These are phyloP conservation scores for Microdon myrmicae DNA, from an alignment of 2,888 invertebrate species.

Conservation along the genomic window DNA sequence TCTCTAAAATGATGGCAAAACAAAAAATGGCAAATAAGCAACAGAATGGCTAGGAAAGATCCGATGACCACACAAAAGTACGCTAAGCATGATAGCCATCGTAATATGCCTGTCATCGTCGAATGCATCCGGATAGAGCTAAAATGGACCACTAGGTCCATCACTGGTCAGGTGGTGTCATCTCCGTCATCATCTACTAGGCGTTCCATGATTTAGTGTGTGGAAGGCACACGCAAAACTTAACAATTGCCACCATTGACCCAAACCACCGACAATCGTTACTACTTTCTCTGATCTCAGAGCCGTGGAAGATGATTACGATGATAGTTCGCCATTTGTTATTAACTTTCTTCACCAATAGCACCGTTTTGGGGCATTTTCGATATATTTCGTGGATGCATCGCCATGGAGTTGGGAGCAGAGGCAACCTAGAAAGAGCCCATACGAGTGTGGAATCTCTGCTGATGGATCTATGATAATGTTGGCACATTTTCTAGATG, in stretches of 20 bases:
- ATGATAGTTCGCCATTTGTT: conserved; percentile 45
- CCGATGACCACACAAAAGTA: too few species aligned
- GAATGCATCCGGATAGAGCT: conserved; percentile 34
- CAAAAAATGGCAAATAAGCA: too few species aligned
- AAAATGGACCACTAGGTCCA: conserved; percentile 42
- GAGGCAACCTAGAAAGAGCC: too few species aligned
- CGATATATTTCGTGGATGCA: conserved; percentile 6
- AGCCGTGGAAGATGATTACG: conserved; percentile 35
- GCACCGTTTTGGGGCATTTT: conserved; percentile 20
- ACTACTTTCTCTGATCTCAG: conserved; percentile 50
- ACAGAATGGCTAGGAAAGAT: too few species aligned
- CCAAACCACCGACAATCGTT: conserved; percentile 46
- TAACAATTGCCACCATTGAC: conserved; percentile 48
- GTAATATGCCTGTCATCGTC: not conserved
- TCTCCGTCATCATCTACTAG: conserved; percentile 39
- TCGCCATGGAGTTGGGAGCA: conserved; percentile 7
- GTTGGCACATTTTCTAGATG: too few species aligned
- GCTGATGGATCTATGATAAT: conserved; percentile 19
- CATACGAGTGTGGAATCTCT: not conserved
- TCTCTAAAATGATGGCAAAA: too few species aligned
- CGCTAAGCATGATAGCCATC: conserved; percentile 12
- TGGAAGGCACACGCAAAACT: conserved; percentile 26
- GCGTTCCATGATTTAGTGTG: conserved; percentile 20
- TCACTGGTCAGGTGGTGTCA: conserved; percentile 28
- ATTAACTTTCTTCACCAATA: conserved; percentile 50